Conservation (phyloP, 2,797 vertebrate genomes). For the Centropyge bicolor region DNA sequence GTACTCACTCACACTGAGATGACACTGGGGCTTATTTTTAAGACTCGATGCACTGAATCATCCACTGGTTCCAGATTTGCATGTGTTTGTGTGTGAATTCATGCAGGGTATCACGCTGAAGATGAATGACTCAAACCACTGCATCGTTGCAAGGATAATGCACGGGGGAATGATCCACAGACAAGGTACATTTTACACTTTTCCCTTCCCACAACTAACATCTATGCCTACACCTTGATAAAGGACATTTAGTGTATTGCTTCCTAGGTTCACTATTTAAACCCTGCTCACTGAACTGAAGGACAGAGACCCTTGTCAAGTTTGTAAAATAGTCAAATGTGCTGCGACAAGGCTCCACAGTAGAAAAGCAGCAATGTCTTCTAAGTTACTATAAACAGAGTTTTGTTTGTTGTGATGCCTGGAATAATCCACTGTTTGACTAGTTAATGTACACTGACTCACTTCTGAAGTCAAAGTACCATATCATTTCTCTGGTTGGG, state of each 20-base stretch:
- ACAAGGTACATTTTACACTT: constrained; percentile 89
- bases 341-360: neutral
- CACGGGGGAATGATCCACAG: constrained; percentile 99
- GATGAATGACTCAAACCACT: constrained; percentile 98
- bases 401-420: too few relatives aligned
- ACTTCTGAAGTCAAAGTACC: neutral
- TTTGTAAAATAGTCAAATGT: neutral
- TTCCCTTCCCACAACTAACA: neutral
- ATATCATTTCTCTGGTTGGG: neutral
- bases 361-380: neutral
- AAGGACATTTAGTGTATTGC: neutral
- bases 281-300: neutral
- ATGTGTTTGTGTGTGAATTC: constrained; percentile 27
- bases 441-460: neutral
- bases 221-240: neutral
- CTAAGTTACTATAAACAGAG: too few relatives aligned
- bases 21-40: neutral
- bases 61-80: neutral
- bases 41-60: fast-evolving
- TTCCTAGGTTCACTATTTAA: neutral
- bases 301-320: neutral
- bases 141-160: constrained; percentile 98
- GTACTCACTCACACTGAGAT: neutral
- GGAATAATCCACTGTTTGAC: neutral
- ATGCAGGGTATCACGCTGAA: constrained; percentile 96